Percentiles rank a stretch among this genome's conserved stretches.
Evolutionary conservation across 2,113 vertebrate genomes (phyloP).

Genomic region (Bubo scandiacus): DNA sequence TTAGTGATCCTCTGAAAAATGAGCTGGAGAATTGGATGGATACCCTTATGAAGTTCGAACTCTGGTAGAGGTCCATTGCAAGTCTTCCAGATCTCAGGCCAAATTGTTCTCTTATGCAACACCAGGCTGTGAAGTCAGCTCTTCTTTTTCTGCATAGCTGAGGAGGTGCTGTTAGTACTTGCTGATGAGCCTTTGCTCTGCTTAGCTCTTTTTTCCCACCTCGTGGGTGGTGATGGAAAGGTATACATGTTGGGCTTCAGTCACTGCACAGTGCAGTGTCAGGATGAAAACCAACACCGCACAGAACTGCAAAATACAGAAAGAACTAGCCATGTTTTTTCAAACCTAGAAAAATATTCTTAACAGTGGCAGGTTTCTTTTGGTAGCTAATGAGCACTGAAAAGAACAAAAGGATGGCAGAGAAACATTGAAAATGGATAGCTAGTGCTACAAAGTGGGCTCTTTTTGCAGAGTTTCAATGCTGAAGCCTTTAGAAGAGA

Average conservation of each 20-base stretch:
- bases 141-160: neutral
- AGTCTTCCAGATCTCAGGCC: neutral
- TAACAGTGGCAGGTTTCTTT: neutral
- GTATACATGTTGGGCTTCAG: neutral
- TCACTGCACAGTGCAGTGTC: neutral
- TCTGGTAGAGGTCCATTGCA: neutral
- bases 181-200: neutral
- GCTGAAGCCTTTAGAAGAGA: neutral
- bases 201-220: neutral
- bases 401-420: neutral
- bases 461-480: neutral
- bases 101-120: neutral
- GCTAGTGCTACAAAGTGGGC: rapidly evolving
- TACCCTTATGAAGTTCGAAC: neutral
- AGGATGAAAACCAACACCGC: neutral
- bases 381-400: neutral
- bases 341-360: neutral
- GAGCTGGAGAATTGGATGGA: neutral
- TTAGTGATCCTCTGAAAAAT: neutral
- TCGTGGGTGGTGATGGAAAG: constrained; percentile 11
- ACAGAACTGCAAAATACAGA: neutral
- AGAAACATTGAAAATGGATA: neutral
- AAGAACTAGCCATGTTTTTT: neutral
- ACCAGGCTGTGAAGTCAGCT: neutral
- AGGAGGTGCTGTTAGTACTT: neutral